A percentile compares a stretch with the other conserved stretches of the same genome.
Evolutionary conservation across 92 coral and sea anemone genomes (phyloP).

Genomic region (Palythoa grandis): DNA sequence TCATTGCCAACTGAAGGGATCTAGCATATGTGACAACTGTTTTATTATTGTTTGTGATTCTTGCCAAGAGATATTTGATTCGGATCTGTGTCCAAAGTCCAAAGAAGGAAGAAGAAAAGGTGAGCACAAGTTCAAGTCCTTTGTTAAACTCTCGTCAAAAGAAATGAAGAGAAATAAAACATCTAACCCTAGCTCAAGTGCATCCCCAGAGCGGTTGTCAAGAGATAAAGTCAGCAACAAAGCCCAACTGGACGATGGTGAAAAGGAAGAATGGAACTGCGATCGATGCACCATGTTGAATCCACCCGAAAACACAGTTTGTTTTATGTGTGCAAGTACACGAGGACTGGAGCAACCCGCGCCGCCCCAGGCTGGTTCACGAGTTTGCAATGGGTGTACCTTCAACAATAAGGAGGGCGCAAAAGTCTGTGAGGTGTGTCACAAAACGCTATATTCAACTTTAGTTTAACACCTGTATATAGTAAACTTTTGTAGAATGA

Average conservation of each 20-base stretch:
- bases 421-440: constrained; percentile 51
- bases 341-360: constrained; percentile 51
- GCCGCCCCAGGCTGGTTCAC: constrained; percentile 45
- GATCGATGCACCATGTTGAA: constrained; percentile 65
- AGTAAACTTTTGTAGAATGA: neutral
- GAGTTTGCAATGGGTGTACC: constrained; percentile 58
- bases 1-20: constrained; percentile 3
- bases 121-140: neutral
- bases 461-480: constrained; percentile 7
- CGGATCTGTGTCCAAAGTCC: constrained; percentile 13
- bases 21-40: neutral
- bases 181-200: neutral
- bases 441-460: constrained; percentile 29
- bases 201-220: neutral
- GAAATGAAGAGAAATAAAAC: neutral
- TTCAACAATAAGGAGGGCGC: constrained; percentile 49
- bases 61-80: neutral
- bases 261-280: constrained; percentile 54
- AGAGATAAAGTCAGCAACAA: neutral
- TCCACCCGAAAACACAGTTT: constrained; percentile 49
- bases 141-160: neutral
- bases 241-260: neutral
- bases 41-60: neutral
- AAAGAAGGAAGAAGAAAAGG: neutral
- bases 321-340: constrained; percentile 61